Evolutionary conservation across 1,140 invertebrate species (phyloP).

Genomic region (Brachionus sp.): DNA sequence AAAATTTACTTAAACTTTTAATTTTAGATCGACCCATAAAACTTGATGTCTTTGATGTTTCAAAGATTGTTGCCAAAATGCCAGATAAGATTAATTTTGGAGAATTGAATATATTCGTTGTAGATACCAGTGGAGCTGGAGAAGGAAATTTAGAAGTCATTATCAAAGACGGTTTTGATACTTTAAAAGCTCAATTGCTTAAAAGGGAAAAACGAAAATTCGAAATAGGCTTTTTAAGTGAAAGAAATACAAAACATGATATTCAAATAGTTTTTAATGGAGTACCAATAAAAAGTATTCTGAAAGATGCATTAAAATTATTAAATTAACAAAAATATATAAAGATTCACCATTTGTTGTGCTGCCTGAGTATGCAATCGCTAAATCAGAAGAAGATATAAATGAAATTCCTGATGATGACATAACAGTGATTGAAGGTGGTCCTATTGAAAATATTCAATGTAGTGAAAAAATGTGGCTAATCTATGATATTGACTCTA

Average conservation of each 20-base stretch:
- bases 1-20: background rate
- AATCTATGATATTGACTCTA: background rate
- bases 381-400: background rate
- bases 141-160: conserved; percentile 44
- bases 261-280: conserved; percentile 34
- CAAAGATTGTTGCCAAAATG: background rate
- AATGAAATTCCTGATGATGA: background rate
- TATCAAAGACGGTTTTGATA: conserved; percentile 17
- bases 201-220: conserved; percentile 28
- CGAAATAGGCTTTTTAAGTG: conserved; percentile 24
- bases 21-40: background rate
- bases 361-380: background rate
- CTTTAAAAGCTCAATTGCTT: conserved; percentile 20
- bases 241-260: background rate
- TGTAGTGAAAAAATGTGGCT: conserved; percentile 39
- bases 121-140: conserved; percentile 36
- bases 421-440: background rate
- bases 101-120: conserved; percentile 35
- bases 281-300: conserved; percentile 2
- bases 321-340: background rate
- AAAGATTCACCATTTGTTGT: background rate
- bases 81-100: conserved; percentile 13
- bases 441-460: conserved; percentile 14
- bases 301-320: background rate
- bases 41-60: conserved; percentile 17